Conservation (phyloP, 2,113 vertebrate species). For the Aspidoscelis tigris region DNA sequence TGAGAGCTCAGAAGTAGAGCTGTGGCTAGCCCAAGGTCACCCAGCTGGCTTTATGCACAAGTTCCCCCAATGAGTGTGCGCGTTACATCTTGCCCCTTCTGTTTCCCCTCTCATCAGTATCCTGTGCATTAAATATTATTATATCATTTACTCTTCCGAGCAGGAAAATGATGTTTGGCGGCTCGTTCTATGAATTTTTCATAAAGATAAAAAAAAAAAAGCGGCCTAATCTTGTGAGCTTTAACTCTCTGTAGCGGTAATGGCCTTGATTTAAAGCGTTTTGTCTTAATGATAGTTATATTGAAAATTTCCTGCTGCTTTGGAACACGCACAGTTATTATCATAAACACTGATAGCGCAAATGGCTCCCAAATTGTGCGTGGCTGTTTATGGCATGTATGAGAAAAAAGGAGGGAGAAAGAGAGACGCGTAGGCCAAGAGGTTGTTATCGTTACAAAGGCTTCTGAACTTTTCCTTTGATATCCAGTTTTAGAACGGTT, state of each 20-base stretch:
- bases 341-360: slow-evolving; percentile 70
- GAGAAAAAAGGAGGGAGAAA: slow-evolving; percentile 55
- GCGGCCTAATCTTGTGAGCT: slow-evolving; percentile 68
- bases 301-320: slow-evolving; percentile 72
- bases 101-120: slow-evolving; percentile 30
- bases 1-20: no score
- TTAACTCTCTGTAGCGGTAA: slow-evolving; percentile 69
- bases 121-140: background rate
- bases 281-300: slow-evolving; percentile 73
- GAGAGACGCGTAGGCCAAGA: slow-evolving; percentile 59
- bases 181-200: slow-evolving; percentile 71
- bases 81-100: background rate
- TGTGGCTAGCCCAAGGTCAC: no score
- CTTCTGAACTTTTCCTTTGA: background rate
- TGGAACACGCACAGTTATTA: slow-evolving; percentile 71
- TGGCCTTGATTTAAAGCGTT: slow-evolving; percentile 75
- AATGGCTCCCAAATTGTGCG: slow-evolving; percentile 67
- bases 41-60: no score
- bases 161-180: slow-evolving; percentile 59
- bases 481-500: no score
- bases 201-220: slow-evolving; percentile 60
- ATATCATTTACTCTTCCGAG: slow-evolving; percentile 55
- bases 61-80: background rate
- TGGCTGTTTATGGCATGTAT: slow-evolving; percentile 58
- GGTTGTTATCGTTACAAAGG: slow-evolving; percentile 13